Evolutionary conservation across 2,797 vertebrate genomes (phyloP), one percentile per base, ranked within the genome.

Genomic region (Pachyuromys duprasi): DNA sequence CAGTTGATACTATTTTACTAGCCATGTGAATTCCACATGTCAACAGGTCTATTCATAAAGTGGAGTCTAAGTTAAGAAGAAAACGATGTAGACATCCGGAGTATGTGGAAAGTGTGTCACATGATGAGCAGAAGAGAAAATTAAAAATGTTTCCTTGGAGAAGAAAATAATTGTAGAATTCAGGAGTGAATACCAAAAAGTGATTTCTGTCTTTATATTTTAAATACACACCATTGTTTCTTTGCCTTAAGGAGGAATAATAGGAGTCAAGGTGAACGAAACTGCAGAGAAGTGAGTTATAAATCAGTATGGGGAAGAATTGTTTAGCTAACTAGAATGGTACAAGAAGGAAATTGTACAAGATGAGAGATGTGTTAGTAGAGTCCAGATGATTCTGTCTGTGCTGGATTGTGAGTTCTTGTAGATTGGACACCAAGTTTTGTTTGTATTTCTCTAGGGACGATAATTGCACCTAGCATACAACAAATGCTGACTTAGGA

Each of bases 231-330:
- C 63, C 31, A 91, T 90, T 89, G 79, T 65, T 93, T 36, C 20
- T 96, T 94, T 94, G 63, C 13, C 88, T 26, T 78, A n/a, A 49
- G 94, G 76, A 96, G 49, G 45, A 90, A 53, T 91, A 87, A 33
- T 18, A 81, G 24, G 24, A 88, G 13, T 31, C 45, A 57, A 53
- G 28, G n/a, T 18, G 13, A 9, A 53, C 76, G 49, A 92, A 92
- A 72, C 8, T 22, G 79, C 17, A 81, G 20, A 74, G 33, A 84
- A 76, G 5, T 86, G 78, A 49, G 79, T 63, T 94, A 87, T 8
- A 65, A 69, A 49, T 93, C 57, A 86, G 31, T 76, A n/a, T 86
- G 36, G 94, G 9, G 49, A 79, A 45, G 86, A 89, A 79, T 60
- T 24, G 5, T 86, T 33, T 83, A 62, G 57, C 80, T 80, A 92